phyloP scores from a whole-genome alignment of 30 jellyfish, hydroid and myxozoan genomes.

The Morbakka virulenta region DNA sequence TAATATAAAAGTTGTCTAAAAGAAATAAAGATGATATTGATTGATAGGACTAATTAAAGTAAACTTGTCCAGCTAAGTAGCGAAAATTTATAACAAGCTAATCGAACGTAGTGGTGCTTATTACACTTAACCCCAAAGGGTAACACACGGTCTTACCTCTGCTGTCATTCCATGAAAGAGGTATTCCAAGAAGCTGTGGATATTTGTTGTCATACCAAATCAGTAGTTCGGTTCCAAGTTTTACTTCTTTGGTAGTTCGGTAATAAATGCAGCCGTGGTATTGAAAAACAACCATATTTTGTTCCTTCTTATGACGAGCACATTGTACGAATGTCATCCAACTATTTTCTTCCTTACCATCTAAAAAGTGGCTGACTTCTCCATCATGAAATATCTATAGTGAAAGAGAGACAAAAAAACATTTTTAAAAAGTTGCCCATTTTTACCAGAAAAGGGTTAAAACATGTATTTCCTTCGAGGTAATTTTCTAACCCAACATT shows the following conservation, averaged over 20 bases:
- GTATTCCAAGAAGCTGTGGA: slow-evolving; percentile 89
- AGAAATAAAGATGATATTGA: too few relatives aligned
- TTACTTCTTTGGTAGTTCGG: slow-evolving; percentile 74
- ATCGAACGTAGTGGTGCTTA: too few relatives aligned
- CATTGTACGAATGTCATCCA: slow-evolving; percentile 96
- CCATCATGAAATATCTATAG: slow-evolving; percentile 88
- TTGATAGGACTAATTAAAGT: too few relatives aligned
- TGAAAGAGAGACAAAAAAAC: background rate
- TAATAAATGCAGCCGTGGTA: slow-evolving; percentile 94
- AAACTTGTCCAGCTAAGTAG: too few relatives aligned
- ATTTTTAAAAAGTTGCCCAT: too few relatives aligned
- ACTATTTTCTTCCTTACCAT: slow-evolving; percentile 70
- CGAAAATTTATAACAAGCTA: too few relatives aligned
- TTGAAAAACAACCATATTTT: slow-evolving; percentile 91
- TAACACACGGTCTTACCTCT: too few relatives aligned
- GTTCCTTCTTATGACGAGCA: slow-evolving; percentile 89
- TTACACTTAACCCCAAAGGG: too few relatives aligned
- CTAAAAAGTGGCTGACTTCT: slow-evolving; percentile 92
- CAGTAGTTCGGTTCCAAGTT: slow-evolving; percentile 75
- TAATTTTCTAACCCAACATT: too few relatives aligned
- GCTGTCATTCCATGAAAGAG: slow-evolving; percentile 80
- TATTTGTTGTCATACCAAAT: slow-evolving; percentile 92
- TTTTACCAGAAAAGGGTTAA: too few relatives aligned
- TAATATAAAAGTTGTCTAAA: too few relatives aligned
- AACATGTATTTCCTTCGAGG: too few relatives aligned